Percentiles rank a stretch among this genome's conserved stretches.
phyloP scores from a whole-genome alignment of 2,888 invertebrate genomes.

The Molorchus minor region DNA sequence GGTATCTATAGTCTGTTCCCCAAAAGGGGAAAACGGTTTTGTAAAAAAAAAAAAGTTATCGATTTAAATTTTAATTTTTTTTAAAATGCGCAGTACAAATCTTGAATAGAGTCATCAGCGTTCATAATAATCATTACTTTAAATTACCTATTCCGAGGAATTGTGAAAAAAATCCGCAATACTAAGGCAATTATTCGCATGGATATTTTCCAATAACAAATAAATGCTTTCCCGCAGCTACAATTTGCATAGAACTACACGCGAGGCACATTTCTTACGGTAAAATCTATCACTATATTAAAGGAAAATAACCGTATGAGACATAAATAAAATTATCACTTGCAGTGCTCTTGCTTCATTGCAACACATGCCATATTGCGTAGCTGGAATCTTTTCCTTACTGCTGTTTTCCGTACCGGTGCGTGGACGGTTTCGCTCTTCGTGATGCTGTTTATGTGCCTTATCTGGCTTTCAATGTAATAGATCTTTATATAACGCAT shows the following conservation, averaged over 20 bases:
- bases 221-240: background rate
- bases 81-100: background rate
- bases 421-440: background rate
- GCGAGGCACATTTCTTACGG: background rate
- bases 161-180: too few relatives aligned
- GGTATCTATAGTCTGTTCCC: too few relatives aligned
- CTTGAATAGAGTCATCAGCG: background rate
- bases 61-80: too few relatives aligned
- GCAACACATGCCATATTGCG: conserved; percentile 11
- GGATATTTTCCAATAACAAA: background rate
- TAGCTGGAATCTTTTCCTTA: conserved; percentile 10
- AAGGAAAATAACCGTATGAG: background rate
- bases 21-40: too few relatives aligned
- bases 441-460: too few relatives aligned
- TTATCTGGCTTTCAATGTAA: too few relatives aligned
- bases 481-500: too few relatives aligned
- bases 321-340: conserved; percentile 22
- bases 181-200: background rate
- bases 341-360: conserved; percentile 1
- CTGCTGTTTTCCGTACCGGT: background rate
- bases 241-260: background rate
- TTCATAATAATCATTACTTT: conserved; percentile 6
- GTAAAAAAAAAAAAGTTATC: too few relatives aligned
- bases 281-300: background rate
- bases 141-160: too few relatives aligned